A percentile compares a stretch with the other conserved stretches of the same genome.
These are phyloP conservation scores for Phaethornis superciliosus DNA, from an alignment of 2,113 vertebrate species.

Conservation along the genomic window DNA sequence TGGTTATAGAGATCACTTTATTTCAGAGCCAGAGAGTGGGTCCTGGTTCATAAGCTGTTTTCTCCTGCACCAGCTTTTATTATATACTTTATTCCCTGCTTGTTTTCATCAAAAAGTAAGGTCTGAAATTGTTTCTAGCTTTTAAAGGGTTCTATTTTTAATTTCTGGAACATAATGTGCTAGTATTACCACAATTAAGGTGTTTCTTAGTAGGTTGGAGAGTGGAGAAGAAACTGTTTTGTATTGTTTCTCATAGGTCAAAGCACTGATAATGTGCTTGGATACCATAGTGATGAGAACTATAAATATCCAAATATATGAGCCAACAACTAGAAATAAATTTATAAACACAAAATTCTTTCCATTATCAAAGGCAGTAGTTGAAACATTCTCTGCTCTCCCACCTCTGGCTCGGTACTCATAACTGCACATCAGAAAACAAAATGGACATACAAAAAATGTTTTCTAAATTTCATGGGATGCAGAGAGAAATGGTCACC, in stretches of 20 bases:
- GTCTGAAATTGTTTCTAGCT: neutral
- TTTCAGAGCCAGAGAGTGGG: neutral
- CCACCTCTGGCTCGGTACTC: neutral
- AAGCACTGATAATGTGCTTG: neutral
- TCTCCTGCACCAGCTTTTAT: neutral
- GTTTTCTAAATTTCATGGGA: neutral
- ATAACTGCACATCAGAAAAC: neutral
- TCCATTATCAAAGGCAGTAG: neutral
- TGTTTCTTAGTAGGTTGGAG: neutral
- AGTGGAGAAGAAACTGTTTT: neutral
- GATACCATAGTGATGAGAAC: constrained; percentile 6
- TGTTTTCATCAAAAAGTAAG: neutral
- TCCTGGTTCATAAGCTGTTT: neutral
- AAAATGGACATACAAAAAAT: neutral
- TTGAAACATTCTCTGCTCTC: neutral
- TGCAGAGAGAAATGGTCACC: neutral
- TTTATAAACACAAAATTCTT: constrained; percentile 44
- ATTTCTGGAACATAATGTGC: neutral
- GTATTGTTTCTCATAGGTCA: neutral
- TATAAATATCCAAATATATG: constrained; percentile 37
- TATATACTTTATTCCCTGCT: neutral
- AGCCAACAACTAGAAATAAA: constrained; percentile 46
- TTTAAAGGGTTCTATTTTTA: neutral
- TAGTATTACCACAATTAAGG: neutral
- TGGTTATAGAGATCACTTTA: neutral